phyloP scores from a whole-genome alignment of 2,113 vertebrate genomes.

The Nanorana parkeri region DNA sequence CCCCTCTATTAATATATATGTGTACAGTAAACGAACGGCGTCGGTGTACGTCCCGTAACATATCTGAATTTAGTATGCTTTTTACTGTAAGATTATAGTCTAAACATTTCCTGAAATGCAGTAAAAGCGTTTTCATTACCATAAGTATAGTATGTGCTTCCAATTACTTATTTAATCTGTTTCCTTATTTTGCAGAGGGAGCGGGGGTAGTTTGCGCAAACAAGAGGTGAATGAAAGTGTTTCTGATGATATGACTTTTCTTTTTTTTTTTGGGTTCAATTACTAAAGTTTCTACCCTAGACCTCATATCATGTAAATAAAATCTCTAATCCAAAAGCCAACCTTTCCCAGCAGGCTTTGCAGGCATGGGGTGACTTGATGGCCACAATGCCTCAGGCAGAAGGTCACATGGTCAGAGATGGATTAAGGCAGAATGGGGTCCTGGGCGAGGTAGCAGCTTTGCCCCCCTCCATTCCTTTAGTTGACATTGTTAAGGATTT shows the following conservation, averaged over 20 bases:
- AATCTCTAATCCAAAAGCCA: too few relatives aligned
- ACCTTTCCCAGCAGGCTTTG: too few relatives aligned
- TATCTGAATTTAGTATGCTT: constrained; percentile 19
- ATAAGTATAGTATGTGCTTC: constrained; percentile 26
- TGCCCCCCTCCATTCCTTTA: too few relatives aligned
- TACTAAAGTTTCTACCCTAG: too few relatives aligned
- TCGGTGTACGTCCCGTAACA: constrained; percentile 12
- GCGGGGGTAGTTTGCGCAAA: constrained; percentile 8
- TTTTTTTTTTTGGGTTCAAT: too few relatives aligned
- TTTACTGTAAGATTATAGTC: constrained; percentile 37
- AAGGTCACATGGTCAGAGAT: too few relatives aligned
- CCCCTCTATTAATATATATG: constrained; percentile 8
- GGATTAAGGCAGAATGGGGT: too few relatives aligned
- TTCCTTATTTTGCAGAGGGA: background rate
- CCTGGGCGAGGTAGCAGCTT: too few relatives aligned
- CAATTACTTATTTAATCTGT: constrained; percentile 29
- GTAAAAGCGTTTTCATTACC: constrained; percentile 32
- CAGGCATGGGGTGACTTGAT: too few relatives aligned
- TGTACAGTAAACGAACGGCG: constrained; percentile 1
- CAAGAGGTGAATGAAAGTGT: constrained; percentile 4
- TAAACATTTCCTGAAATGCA: constrained; percentile 19
- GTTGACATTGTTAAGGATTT: too few relatives aligned
- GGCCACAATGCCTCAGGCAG: too few relatives aligned
- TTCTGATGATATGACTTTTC: background rate
- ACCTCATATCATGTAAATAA: too few relatives aligned